Conservation (phyloP, 2,113 vertebrate genomes). For the Paralichthys olivaceus region DNA sequence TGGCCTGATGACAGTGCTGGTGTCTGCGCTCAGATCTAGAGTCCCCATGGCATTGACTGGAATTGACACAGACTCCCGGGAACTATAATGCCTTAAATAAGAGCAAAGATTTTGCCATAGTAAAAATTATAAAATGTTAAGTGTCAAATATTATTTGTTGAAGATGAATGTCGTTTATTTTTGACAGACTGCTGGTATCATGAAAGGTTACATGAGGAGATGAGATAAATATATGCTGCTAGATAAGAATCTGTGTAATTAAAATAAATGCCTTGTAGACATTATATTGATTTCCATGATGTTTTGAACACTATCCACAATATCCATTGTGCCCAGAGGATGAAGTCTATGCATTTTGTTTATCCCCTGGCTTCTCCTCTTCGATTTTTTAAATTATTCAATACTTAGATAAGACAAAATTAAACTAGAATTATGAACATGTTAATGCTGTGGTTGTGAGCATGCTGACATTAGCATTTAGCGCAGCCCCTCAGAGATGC, state of each 20-base stretch:
- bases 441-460: not conserved
- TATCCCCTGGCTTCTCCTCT: no score
- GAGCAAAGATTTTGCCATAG: not conserved
- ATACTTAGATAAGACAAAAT: not conserved
- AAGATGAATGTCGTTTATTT: no score
- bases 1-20: slow-evolving; percentile 85
- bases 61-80: slow-evolving; percentile 86
- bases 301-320: no score
- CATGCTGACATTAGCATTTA: not conserved
- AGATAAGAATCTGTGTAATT: no score
- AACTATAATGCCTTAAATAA: slow-evolving; percentile 76
- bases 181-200: no score
- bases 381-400: not conserved
- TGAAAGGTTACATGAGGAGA: no score
- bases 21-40: slow-evolving; percentile 87
- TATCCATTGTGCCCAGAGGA: no score
- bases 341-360: no score
- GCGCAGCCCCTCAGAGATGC: not conserved
- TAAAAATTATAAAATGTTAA: not conserved
- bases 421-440: not conserved
- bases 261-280: no score
- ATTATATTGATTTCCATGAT: no score
- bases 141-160: no score
- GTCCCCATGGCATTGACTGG: slow-evolving; percentile 75
- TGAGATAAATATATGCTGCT: no score